phyloP scores from a whole-genome alignment of 2,888 invertebrate species.

The Tipula unca region DNA sequence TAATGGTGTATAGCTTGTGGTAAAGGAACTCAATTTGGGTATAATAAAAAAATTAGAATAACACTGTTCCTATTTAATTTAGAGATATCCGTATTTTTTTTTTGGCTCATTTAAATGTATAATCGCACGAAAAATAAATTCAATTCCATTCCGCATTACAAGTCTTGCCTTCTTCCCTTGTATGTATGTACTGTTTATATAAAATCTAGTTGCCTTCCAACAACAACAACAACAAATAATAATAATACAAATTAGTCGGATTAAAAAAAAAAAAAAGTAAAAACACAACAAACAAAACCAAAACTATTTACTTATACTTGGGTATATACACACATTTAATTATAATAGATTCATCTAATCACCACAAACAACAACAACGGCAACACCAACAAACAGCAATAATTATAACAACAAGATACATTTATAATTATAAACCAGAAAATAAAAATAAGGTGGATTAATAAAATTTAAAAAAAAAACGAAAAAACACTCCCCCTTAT shows the following conservation, averaged over 20 bases:
- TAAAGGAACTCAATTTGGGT: too few relatives aligned
- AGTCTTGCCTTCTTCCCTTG: neutral
- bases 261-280: neutral
- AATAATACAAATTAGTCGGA: neutral
- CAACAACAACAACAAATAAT: neutral
- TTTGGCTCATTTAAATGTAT: neutral
- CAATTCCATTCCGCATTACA: neutral
- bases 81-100: neutral
- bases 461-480: neutral
- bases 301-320: constrained; percentile 2
- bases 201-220: neutral
- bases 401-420: neutral
- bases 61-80: neutral
- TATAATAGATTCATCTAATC: constrained; percentile 14
- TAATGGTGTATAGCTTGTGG: too few relatives aligned
- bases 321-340: constrained; percentile 8
- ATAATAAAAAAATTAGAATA: too few relatives aligned
- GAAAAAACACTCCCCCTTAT: neutral
- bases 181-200: neutral
- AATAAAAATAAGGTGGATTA: neutral
- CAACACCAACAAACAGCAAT: neutral
- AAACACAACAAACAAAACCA: neutral
- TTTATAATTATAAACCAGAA: constrained; percentile 14
- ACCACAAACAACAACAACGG: neutral
- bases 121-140: neutral